Conservation (phyloP, 2,888 invertebrate species). For the Oscheius sp. region DNA sequence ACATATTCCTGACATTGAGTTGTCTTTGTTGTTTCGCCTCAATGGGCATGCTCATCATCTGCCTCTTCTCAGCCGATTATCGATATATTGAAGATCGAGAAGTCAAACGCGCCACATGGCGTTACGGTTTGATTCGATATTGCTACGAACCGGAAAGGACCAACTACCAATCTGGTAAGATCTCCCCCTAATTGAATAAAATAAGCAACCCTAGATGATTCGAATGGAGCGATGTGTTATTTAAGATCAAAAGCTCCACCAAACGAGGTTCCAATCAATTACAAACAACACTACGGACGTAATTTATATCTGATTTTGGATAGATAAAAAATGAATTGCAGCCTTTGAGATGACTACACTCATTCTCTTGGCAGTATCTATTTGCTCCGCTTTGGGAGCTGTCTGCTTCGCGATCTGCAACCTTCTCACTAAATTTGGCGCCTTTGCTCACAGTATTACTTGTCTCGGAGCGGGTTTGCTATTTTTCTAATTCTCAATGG, state of each 20-base stretch:
- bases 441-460: constrained; percentile 48
- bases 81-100: constrained; percentile 37
- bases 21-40: constrained; percentile 31
- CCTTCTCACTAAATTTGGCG: constrained; percentile 52
- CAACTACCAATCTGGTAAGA: not conserved
- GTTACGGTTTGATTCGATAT: constrained; percentile 53
- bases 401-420: constrained; percentile 54
- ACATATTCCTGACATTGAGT: constrained; percentile 5
- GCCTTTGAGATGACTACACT: constrained; percentile 56
- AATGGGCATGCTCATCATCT: constrained; percentile 33
- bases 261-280: constrained; percentile 15
- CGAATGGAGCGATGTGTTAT: constrained; percentile 16
- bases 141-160: constrained; percentile 46
- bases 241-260: constrained; percentile 12
- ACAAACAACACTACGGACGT: constrained; percentile 24
- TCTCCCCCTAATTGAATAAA: not conserved
- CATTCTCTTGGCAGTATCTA: constrained; percentile 41
- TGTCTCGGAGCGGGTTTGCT: constrained; percentile 45
- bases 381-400: constrained; percentile 37
- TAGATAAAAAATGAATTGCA: constrained; percentile 16
- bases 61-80: constrained; percentile 45
- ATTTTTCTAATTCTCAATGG: no score
- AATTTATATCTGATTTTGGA: not conserved
- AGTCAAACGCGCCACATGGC: constrained; percentile 33
- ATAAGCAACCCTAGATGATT: constrained; percentile 3